Evolutionary conservation across 2,888 invertebrate species (phyloP).

Genomic region (Coenonympha arcania): DNA sequence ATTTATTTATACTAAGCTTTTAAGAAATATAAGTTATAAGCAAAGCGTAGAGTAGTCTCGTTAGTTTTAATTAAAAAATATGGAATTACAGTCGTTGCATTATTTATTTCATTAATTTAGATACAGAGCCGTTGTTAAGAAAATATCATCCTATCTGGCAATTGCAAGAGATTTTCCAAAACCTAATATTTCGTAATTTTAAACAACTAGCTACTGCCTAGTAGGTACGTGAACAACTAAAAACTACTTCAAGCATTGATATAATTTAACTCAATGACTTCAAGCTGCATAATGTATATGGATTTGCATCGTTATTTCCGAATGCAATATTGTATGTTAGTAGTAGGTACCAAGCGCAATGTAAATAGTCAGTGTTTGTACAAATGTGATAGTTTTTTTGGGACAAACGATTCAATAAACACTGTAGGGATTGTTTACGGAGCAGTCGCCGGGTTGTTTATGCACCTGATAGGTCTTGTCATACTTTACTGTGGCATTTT

Average conservation of each 20-base stretch:
- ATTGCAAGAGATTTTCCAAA: too few relatives aligned
- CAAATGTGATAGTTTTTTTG: conserved; percentile 17
- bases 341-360: not conserved
- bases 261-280: too few relatives aligned
- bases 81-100: not conserved
- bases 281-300: not conserved
- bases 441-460: not conserved
- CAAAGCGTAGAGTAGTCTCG: conserved; percentile 14
- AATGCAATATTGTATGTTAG: conserved; percentile 11
- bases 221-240: too few relatives aligned
- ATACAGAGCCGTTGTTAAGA: too few relatives aligned
- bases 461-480: not conserved
- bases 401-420: conserved; percentile 16
- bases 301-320: conserved; percentile 4
- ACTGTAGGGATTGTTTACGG: conserved; percentile 10
- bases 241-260: too few relatives aligned
- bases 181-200: too few relatives aligned
- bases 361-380: conserved; percentile 15
- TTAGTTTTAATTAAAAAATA: conserved; percentile 29
- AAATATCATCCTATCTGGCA: too few relatives aligned
- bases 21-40: conserved; percentile 8
- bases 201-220: too few relatives aligned
- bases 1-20: conserved; percentile 16
- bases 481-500: not conserved
- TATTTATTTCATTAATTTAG: not conserved